Base-by-base conservation (phyloP, 2,888 invertebrate species). In the Salpingus planirostris region DNA sequence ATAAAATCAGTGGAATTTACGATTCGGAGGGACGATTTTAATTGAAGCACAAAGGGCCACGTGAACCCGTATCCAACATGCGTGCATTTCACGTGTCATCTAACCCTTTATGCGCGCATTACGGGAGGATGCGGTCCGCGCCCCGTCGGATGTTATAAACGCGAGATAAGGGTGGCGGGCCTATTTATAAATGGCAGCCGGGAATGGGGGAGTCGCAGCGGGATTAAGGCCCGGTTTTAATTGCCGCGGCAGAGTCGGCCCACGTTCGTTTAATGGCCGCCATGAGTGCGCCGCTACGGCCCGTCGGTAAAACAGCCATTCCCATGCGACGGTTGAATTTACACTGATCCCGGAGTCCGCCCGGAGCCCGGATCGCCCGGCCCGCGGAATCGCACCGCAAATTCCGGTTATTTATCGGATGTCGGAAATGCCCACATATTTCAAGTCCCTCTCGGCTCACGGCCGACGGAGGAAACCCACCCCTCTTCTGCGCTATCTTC, bases 151-250 rank as follows among this genome's bases (percentile, higher is more conserved):
- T 50, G 46, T 45, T 44, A 48, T 48, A 46, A 42, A 45, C 27
- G 39, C 38, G 38, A 40, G 47, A 49, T 43, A 43, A 45, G 49
- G 46, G 48, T 38, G 42, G n/a, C n/a, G n/a, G n/a, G n/a, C 36
- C 45, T 46, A 49, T 50, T 51, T 50, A 47, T 49, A 48, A 44
- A 48, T 42, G 35, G 38, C 32, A 28, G 27, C 32, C 22, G 29
- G 36, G 27, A 35, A 32, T 33, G 28, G 40, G 47, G 45, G 45
- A 46, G 38, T 44, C 49, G 44, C 49, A 48, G 42, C 39, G 42
- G 54, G 55, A 52, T 54, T 54, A 52, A 52, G 49, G 44, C 46
- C 39, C 45, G 46, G 49, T 47, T 54, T 54, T 56, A 56, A 56
- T 56, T 56, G 54, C 54, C 47, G 40, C n/a, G n/a, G 36, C 46